phyloP scores from a whole-genome alignment of 1,140 invertebrate genomes.

The Eueides isabella region DNA sequence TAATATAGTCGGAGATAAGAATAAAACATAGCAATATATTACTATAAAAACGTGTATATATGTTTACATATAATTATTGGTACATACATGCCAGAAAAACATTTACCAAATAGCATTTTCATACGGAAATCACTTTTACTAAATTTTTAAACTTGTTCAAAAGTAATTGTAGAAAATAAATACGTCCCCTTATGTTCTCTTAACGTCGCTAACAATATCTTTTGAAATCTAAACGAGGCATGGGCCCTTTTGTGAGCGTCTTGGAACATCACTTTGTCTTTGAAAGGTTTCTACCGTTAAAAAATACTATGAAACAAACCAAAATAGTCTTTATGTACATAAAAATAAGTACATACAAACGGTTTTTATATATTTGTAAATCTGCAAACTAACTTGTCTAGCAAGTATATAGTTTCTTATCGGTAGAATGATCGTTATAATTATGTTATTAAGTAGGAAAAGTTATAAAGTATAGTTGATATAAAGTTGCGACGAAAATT shows the following conservation, averaged over 20 bases:
- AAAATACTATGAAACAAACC: background rate
- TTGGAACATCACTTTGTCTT: conserved; percentile 28
- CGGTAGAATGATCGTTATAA: conserved; percentile 8
- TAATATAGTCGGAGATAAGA: no score
- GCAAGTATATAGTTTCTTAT: conserved; percentile 6
- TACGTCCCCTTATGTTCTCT: conserved; percentile 18
- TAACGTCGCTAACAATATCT: conserved; percentile 32
- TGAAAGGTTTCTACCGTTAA: conserved; percentile 13
- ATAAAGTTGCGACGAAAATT: background rate
- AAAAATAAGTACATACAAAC: background rate
- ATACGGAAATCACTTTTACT: background rate
- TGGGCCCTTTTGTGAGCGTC: conserved; percentile 21
- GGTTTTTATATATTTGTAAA: background rate
- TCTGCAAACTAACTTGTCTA: conserved; percentile 18
- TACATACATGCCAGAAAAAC: no score
- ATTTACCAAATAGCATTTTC: no score
- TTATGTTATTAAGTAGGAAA: conserved; percentile 8
- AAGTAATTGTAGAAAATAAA: conserved; percentile 6
- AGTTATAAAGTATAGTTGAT: background rate
- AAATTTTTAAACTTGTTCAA: conserved; percentile 7
- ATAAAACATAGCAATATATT: no score
- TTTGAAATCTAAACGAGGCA: conserved; percentile 35
- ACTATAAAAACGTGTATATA: no score
- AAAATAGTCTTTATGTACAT: background rate
- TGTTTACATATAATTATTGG: no score